These are phyloP conservation scores for Lagopus leucura DNA, from an alignment of 2,113 vertebrate species.

Conservation along the genomic window DNA sequence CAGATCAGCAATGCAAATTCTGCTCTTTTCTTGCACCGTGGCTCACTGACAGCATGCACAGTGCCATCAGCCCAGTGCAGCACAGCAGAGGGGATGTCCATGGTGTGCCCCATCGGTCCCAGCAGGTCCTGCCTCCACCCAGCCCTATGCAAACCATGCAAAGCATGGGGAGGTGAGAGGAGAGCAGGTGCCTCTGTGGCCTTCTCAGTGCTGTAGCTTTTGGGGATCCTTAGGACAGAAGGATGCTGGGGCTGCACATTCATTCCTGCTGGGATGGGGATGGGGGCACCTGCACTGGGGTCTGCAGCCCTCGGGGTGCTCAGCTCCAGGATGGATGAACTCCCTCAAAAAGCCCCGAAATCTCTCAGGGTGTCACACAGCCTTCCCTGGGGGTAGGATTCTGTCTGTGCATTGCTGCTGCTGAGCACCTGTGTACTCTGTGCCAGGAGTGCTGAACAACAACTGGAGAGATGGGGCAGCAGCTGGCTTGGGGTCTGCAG, in stretches of 20 bases:
- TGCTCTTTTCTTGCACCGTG: not conserved
- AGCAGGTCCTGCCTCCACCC: not conserved
- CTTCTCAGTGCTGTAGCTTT: not conserved
- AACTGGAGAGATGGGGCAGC: not conserved
- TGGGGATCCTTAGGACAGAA: not conserved
- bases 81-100: not conserved
- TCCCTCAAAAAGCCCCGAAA: too few species aligned
- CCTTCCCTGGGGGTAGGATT: not conserved
- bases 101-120: not conserved
- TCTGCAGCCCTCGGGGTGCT: too few species aligned
- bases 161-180: not conserved
- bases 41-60: accelerated
- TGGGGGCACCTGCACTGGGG: too few species aligned
- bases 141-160: not conserved
- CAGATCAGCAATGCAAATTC: not conserved
- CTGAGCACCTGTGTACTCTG: not conserved
- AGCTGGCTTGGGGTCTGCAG: not conserved
- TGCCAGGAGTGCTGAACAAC: not conserved
- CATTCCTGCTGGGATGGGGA: not conserved
- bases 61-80: accelerated
- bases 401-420: not conserved
- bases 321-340: too few species aligned
- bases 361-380: too few species aligned
- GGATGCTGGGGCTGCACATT: not conserved
- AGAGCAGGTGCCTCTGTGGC: not conserved